Evolutionary conservation across 92 coral and sea anemone species (phyloP).

Genomic region (Epizoanthus stellaris): DNA sequence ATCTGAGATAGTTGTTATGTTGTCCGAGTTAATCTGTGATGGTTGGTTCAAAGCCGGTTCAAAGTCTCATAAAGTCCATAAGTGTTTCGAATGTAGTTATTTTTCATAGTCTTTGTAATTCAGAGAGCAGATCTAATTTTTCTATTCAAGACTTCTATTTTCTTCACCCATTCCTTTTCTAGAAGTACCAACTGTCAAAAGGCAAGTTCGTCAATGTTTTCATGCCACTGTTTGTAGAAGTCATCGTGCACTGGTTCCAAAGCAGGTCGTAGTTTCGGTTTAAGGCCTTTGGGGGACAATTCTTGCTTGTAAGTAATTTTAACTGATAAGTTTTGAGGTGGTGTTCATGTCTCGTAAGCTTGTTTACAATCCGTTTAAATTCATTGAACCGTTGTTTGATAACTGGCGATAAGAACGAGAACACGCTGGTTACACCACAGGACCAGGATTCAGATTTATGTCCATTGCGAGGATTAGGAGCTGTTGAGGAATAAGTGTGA

Average conservation of each 20-base stretch:
- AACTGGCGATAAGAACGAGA: neutral
- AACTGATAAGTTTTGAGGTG: neutral
- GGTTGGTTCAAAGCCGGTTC: too few relatives aligned
- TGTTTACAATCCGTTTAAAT: constrained; percentile 11
- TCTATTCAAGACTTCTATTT: constrained; percentile 1
- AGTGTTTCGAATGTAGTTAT: neutral
- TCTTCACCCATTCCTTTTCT: constrained; percentile 2
- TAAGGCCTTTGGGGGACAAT: constrained; percentile 18
- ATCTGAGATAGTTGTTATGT: too few relatives aligned
- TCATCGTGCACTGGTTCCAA: neutral
- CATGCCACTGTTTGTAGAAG: neutral
- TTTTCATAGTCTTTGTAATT: neutral
- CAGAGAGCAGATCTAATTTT: neutral
- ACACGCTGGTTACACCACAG: constrained; percentile 13
- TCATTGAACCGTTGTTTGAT: constrained; percentile 6
- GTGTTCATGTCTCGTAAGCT: constrained; percentile 3
- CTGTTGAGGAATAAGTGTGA: constrained; percentile 8
- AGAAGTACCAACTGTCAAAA: neutral
- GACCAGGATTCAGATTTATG: constrained; percentile 15
- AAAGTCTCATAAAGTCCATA: neutral
- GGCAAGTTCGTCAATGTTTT: constrained; percentile 2
- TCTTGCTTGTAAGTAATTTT: neutral
- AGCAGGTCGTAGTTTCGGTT: constrained; percentile 11
- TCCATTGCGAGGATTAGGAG: constrained; percentile 24
- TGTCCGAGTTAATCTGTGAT: too few relatives aligned